These are phyloP conservation scores for Emmelina monodactyla DNA, from an alignment of 2,888 invertebrate species.

Conservation along the genomic window DNA sequence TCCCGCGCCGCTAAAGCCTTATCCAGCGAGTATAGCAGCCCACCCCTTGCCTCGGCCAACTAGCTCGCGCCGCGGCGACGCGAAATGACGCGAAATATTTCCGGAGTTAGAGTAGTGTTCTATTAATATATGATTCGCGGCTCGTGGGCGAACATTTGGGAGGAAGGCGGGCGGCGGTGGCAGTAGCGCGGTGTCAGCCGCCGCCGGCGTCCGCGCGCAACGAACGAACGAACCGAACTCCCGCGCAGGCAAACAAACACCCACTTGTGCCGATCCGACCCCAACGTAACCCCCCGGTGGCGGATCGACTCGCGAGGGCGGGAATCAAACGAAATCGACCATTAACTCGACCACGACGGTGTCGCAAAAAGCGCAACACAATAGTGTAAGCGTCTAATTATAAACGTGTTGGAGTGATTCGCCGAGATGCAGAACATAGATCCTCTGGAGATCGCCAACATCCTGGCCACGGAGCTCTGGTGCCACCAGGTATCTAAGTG, in stretches of 20 bases:
- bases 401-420: slow-evolving; percentile 55
- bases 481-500: slow-evolving; percentile 87
- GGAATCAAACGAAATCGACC: slow-evolving; percentile 64
- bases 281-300: slow-evolving; percentile 19
- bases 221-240: slow-evolving; percentile 67
- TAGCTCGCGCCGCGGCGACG: slow-evolving; percentile 42
- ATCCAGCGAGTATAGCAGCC: no score
- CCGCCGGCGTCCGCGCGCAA: slow-evolving; percentile 59
- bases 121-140: slow-evolving; percentile 62
- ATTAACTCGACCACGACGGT: slow-evolving; percentile 63
- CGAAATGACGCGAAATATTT: slow-evolving; percentile 67
- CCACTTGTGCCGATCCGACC: slow-evolving; percentile 16
- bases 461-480: slow-evolving; percentile 84
- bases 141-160: slow-evolving; percentile 61
- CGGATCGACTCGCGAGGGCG: slow-evolving; percentile 57
- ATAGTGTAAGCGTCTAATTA: slow-evolving; percentile 65
- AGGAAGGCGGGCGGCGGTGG: slow-evolving; percentile 40
- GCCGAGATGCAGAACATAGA: slow-evolving; percentile 70
- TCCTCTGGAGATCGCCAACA: slow-evolving; percentile 84
- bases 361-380: slow-evolving; percentile 66
- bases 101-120: slow-evolving; percentile 64
- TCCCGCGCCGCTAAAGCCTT: no score
- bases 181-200: no score
- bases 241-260: slow-evolving; percentile 42
- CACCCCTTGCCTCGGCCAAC: slow-evolving; percentile 46